Evolutionary conservation across 2,888 invertebrate genomes (phyloP).

Genomic region (Calameuta idolon): DNA sequence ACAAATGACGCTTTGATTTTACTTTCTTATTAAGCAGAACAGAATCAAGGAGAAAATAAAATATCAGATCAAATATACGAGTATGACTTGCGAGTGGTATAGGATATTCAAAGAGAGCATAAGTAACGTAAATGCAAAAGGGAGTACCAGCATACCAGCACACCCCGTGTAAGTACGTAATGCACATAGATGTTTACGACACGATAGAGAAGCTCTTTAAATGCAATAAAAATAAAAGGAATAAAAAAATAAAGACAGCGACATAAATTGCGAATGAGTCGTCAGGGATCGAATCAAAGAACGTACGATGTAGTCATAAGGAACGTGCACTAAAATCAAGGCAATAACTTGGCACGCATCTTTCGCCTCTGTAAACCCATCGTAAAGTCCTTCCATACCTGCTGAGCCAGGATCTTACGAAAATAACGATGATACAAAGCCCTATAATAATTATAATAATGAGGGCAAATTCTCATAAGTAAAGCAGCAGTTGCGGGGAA

Average conservation of each 20-base stretch:
- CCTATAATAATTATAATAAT: constrained; percentile 61
- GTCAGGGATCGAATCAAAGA: background rate
- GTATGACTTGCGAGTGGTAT: background rate
- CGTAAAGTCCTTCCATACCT: constrained; percentile 35
- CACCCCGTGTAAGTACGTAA: background rate
- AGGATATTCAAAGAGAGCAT: background rate
- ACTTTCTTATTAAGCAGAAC: background rate
- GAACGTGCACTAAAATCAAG: constrained; percentile 46
- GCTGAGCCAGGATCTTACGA: constrained; percentile 15
- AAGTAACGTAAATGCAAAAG: background rate
- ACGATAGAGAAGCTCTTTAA: background rate
- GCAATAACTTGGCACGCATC: constrained; percentile 51
- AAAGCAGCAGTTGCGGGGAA: constrained; percentile 28
- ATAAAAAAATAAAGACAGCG: constrained; percentile 14
- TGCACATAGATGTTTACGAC: background rate
- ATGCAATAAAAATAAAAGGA: background rate
- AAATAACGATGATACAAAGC: constrained; percentile 32
- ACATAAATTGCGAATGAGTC: background rate
- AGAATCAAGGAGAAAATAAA: background rate
- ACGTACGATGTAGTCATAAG: constrained; percentile 50
- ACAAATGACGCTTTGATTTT: background rate
- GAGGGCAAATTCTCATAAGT: constrained; percentile 34
- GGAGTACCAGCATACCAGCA: background rate
- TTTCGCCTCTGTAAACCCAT: constrained; percentile 35
- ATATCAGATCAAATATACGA: background rate